Evolutionary conservation across 2,797 vertebrate species (phyloP), one percentile per base, ranked within the genome.

Genomic region (Bradypodion pumilum): DNA sequence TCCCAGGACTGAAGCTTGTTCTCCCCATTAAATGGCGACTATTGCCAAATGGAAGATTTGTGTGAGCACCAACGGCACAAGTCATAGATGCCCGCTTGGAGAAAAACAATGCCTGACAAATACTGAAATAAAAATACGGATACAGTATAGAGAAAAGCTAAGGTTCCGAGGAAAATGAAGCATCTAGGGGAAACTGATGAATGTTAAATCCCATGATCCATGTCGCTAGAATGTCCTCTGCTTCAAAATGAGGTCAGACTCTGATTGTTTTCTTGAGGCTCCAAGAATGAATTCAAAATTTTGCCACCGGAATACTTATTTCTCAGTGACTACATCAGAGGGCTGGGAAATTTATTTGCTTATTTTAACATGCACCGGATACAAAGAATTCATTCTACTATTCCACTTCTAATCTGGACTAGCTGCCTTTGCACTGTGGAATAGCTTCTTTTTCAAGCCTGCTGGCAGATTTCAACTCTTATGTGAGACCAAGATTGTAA

Each of bases 11-110:
- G 72, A 59, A 32, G 29, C 23, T 27, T 37, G 70, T 63, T 56
- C 29, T 65, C n/a, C 59, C 21, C 29, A n/a, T 79, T 77, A 81
- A 66, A 44, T 83, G 63, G 63, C 44, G 49, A 40, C 29, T 35
- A 59, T 77, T 56, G 46, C 25, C 73, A 80, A 77, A 73, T 52
- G 60, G 81, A 70, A 68, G 78, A 80, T 76, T 69, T 80, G 42
- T 62, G 32, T 1, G 19, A 49, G 32, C 65, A 80, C 73, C 73
- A 63, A 72, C 27, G 65, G 23, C 63, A 21, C 25, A 40, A 44
- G 56, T 56, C 72, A 76, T 59, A n/a, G 62, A 63, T 19, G 52
- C 32, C 42, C 66, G 25, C 35, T 42, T 23, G 65, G 72, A 87
- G 72, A 70, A 80, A 83, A 86, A 56, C 40, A 83, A 37, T 19